Percentiles rank a stretch among this genome's conserved stretches.
These are phyloP conservation scores for Neuroterus valhalla DNA, from an alignment of 1,140 invertebrate genomes.

Conservation along the genomic window DNA sequence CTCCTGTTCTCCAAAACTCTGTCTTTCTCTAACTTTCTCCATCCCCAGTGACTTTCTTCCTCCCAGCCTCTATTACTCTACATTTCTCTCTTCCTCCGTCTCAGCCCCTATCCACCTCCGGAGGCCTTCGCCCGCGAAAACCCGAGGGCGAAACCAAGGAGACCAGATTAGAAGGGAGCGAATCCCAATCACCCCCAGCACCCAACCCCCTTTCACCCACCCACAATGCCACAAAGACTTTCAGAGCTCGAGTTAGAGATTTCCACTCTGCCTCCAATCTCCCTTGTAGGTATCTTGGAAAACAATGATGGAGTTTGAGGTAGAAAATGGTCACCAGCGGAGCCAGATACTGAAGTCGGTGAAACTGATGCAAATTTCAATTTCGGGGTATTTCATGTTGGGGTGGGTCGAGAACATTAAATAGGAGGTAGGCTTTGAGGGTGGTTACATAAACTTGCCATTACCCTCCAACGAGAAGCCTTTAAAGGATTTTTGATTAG, in stretches of 20 bases:
- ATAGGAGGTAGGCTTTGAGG: no score
- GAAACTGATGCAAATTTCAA: neutral
- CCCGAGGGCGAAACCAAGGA: conserved; percentile 74
- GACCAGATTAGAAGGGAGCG: conserved; percentile 73
- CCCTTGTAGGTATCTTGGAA: conserved; percentile 38
- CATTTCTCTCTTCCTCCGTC: conserved; percentile 46
- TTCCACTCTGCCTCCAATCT: conserved; percentile 58
- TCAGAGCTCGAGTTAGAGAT: conserved; percentile 50
- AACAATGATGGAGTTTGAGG: conserved; percentile 59
- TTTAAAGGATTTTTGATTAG: no score
- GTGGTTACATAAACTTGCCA: no score
- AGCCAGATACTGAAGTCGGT: neutral
- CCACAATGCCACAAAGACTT: conserved; percentile 47
- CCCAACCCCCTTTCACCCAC: conserved; percentile 33
- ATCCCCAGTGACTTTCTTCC: conserved; percentile 40
- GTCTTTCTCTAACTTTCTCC: conserved; percentile 34
- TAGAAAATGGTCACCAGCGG: conserved; percentile 44
- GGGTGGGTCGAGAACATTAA: no score
- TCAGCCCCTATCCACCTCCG: conserved; percentile 42
- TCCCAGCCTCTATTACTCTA: conserved; percentile 52
- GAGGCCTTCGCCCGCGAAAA: conserved; percentile 56
- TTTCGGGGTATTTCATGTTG: no score
- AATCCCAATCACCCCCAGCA: conserved; percentile 59
- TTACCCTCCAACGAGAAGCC: no score
- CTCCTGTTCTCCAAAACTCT: conserved; percentile 47